Evolutionary conservation across 1,140 invertebrate genomes (phyloP).

Genomic region (Harpegnathos saltator): DNA sequence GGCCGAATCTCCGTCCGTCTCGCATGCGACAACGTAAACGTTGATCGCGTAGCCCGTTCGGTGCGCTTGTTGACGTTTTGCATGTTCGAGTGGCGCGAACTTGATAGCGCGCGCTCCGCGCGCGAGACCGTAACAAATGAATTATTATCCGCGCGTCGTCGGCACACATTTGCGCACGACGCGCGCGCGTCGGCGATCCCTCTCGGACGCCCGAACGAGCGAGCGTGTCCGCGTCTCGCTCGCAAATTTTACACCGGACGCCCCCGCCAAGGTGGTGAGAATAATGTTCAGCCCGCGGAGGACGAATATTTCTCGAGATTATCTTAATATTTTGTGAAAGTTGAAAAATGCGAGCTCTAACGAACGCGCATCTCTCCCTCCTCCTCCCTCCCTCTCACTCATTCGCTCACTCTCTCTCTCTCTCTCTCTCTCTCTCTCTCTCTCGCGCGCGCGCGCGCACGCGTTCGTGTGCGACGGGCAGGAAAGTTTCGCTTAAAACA

Average conservation of each 20-base stretch:
- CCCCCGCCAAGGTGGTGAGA: neutral
- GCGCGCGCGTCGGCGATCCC: neutral
- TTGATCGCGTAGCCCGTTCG: constrained; percentile 27
- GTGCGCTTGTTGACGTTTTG: constrained; percentile 49
- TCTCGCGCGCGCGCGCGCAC: neutral
- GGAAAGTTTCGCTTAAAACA: constrained; percentile 44
- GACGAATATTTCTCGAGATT: constrained; percentile 18
- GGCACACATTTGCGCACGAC: neutral
- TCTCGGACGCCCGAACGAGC: neutral
- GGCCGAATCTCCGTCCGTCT: constrained; percentile 53
- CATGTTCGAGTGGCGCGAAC: constrained; percentile 42
- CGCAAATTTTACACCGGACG: neutral
- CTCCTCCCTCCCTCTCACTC: too few species aligned
- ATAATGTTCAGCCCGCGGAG: neutral
- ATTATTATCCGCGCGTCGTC: constrained; percentile 19
- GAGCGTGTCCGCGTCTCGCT: neutral
- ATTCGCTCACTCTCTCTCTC: too few species aligned
- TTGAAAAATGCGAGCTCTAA: constrained; percentile 46
- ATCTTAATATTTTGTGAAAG: constrained; percentile 50
- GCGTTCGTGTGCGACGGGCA: neutral
- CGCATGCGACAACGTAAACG: constrained; percentile 22
- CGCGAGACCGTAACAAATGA: constrained; percentile 37
- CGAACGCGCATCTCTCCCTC: constrained; percentile 10
- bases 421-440: too few species aligned
- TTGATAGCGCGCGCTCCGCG: constrained; percentile 11